A percentile compares a stretch with the other conserved stretches of the same genome.
Evolutionary conservation across 2,797 vertebrate genomes (phyloP).

Genomic region (Eulemur rubriventer): DNA sequence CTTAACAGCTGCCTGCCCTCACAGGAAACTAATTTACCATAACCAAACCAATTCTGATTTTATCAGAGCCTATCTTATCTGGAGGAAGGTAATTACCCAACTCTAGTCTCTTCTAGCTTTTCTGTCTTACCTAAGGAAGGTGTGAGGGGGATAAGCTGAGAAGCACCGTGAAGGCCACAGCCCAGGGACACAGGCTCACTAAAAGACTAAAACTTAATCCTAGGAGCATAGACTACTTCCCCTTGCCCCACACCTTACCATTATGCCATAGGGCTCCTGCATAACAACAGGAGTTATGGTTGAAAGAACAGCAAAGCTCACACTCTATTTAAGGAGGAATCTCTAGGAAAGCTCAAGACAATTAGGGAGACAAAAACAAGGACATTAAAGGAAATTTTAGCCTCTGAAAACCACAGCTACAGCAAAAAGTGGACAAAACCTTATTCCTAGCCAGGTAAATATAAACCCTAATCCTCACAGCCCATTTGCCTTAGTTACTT

Average conservation of each 20-base stretch:
- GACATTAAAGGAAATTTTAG: not conserved
- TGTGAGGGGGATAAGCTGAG: not conserved
- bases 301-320: not conserved
- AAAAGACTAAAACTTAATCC: not conserved
- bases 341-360: not conserved
- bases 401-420: not conserved
- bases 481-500: not conserved
- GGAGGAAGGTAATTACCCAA: not conserved
- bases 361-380: not conserved
- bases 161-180: not conserved
- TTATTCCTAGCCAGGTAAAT: not conserved
- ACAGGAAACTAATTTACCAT: not conserved
- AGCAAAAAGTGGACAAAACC: not conserved
- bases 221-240: not conserved
- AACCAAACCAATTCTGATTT: not conserved
- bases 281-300: not conserved
- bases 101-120: not conserved
- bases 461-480: not conserved
- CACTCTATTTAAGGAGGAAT: not conserved
- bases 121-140: not conserved
- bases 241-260: not conserved
- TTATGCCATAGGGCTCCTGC: not conserved
- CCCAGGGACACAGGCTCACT: not conserved
- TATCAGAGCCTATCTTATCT: not conserved
- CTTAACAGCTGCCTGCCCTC: not conserved